Evolutionary conservation across 2,797 vertebrate species (phyloP).

Genomic region (Macrochelys suwanniensis): DNA sequence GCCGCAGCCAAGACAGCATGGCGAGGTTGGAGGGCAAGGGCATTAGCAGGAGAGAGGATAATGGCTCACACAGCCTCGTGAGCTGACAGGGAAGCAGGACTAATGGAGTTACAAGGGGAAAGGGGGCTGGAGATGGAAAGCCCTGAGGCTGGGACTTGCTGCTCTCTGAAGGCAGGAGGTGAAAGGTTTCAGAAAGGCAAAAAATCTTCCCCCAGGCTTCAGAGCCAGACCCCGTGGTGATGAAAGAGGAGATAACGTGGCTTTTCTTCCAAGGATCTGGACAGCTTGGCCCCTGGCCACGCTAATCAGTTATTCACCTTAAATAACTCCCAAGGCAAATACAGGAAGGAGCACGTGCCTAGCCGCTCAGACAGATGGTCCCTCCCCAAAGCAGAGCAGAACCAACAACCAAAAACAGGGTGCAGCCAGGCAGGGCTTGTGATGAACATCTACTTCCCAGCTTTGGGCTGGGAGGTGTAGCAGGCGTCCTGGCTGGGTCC

Average conservation of each 20-base stretch:
- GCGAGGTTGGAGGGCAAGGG: not conserved
- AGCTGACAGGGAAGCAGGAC: not conserved
- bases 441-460: not conserved
- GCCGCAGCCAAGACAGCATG: not conserved
- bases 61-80: not conserved
- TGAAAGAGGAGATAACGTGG: not conserved
- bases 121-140: not conserved
- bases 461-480: not conserved
- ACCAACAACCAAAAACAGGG: not conserved
- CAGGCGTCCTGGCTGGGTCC: not conserved
- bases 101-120: not conserved
- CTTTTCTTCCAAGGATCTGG: not conserved
- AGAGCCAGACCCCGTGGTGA: not conserved
- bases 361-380: not conserved
- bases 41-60: too few species aligned
- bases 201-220: not conserved
- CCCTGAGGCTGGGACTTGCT: not conserved
- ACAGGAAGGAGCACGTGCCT: not conserved
- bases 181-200: not conserved
- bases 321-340: not conserved
- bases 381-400: not conserved
- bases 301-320: not conserved
- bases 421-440: not conserved
- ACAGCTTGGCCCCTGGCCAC: not conserved
- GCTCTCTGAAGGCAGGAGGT: not conserved